These are phyloP conservation scores for Galagoides demidoff DNA, from an alignment of 2,797 vertebrate species.

Conservation along the genomic window DNA sequence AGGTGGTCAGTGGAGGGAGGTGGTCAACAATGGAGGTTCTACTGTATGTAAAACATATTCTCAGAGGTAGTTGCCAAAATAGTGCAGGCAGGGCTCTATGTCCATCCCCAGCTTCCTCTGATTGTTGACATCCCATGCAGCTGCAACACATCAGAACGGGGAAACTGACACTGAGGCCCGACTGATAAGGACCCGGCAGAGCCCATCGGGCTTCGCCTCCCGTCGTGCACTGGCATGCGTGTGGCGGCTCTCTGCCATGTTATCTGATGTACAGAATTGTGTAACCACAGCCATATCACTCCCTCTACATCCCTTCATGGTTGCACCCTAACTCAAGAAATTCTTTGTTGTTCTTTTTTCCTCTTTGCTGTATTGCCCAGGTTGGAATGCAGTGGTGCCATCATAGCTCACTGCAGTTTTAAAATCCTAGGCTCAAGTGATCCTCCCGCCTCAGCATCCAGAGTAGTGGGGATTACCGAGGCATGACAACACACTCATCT, in stretches of 20 bases:
- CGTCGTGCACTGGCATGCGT: fast-evolving
- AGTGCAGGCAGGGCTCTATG: not conserved
- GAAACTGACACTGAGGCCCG: not conserved
- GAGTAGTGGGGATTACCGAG: not conserved
- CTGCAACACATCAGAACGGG: not conserved
- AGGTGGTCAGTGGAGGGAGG: no score
- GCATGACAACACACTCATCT: not conserved
- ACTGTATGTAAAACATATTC: not conserved
- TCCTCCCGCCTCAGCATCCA: no score
- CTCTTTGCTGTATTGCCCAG: not conserved
- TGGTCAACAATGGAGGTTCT: no score
- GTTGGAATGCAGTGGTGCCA: not conserved
- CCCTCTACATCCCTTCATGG: not conserved
- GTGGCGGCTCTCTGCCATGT: not conserved
- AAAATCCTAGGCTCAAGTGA: no score
- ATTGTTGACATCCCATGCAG: not conserved
- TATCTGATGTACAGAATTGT: not conserved
- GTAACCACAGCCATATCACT: not conserved
- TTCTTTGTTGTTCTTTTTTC: not conserved
- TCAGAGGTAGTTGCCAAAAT: not conserved
- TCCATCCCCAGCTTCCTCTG: not conserved
- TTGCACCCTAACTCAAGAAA: not conserved
- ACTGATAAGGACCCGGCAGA: not conserved
- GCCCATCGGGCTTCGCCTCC: no score
- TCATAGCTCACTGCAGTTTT: not conserved